Base-by-base conservation (phyloP, 2,888 invertebrate genomes). In the Sminthurinus aureus region DNA sequence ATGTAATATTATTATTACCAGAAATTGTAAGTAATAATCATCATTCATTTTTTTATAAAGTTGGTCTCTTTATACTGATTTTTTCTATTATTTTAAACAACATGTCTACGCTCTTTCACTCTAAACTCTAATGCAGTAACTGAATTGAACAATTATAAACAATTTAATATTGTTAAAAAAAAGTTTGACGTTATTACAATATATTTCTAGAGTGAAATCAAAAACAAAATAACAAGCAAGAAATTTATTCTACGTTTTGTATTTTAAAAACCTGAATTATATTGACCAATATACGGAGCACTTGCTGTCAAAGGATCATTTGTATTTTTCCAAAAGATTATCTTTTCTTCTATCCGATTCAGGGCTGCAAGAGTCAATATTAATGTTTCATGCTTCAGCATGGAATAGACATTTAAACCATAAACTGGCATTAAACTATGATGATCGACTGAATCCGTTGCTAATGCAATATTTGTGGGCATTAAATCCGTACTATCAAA, bases 351-450 rank as follows among this genome's bases (percentile, higher is more conserved):
- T 86, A 99, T 93, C 89, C 93, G 93, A 89, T 97, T 94, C 0
- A 96, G 93, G 0, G 98, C 98, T 74, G 93, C 93, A 86, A 94
- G 91, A 0, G 98, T 98, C 2, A 99, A 90, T 8, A 99, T 94
- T 13, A 99, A 91, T 0, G 98, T 98, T 86, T 96, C 95, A 91
- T 99, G 96, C 91, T 99, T 99, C 85, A 99, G 90, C 96, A 99
- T 98, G 64, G 98, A 98, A 91, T 95, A 95, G 0, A 98, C 97
- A 92, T 99, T 99, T 20, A 99, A 92, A 52, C 93, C 93, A 92
- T 98, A 99, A 0, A 94, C 94, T 13, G 99, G 99, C 96, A 99
- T 97, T 38, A 98, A 91, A 91, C 96, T 99, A 66, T 97, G 93
- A 90, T 96, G 95, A 66, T 93, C 93, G n/a, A 98, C 92, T 3